Evolutionary conservation across 1,140 invertebrate species (phyloP).

Genomic region (Solen grandis): DNA sequence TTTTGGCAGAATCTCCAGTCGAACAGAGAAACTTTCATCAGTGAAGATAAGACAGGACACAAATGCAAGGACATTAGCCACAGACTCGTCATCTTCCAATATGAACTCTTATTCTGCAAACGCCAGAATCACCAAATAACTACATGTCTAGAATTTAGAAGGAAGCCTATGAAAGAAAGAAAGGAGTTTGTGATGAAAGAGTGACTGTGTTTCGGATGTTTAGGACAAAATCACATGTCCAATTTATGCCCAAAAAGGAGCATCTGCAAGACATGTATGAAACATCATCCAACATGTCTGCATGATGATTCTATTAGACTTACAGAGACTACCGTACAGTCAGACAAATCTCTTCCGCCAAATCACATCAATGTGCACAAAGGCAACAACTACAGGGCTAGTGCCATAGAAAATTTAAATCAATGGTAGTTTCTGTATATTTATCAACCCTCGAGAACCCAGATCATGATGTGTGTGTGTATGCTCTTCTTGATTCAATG

Average conservation of each 20-base stretch:
- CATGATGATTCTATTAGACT: neutral
- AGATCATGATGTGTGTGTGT: neutral
- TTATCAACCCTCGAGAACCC: neutral
- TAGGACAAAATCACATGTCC: neutral
- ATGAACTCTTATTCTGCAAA: neutral
- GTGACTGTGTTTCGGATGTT: neutral
- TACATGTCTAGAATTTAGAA: neutral
- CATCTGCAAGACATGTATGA: neutral
- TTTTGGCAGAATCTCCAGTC: neutral
- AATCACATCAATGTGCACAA: neutral
- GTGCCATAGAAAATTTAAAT: neutral
- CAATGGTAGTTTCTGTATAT: neutral
- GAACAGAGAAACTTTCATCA: neutral
- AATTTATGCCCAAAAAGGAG: neutral
- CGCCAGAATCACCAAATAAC: neutral
- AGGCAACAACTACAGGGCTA: neutral
- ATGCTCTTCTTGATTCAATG: neutral
- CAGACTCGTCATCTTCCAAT: neutral
- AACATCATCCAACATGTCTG: neutral
- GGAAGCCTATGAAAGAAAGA: neutral
- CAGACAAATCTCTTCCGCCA: neutral
- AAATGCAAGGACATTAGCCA: neutral
- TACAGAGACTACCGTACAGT: neutral
- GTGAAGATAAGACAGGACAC: neutral
- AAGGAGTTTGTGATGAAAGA: neutral